Evolutionary conservation across 2,797 vertebrate genomes (phyloP), one percentile per base, ranked within the genome.

Genomic region (Hafferia zeledoni): DNA sequence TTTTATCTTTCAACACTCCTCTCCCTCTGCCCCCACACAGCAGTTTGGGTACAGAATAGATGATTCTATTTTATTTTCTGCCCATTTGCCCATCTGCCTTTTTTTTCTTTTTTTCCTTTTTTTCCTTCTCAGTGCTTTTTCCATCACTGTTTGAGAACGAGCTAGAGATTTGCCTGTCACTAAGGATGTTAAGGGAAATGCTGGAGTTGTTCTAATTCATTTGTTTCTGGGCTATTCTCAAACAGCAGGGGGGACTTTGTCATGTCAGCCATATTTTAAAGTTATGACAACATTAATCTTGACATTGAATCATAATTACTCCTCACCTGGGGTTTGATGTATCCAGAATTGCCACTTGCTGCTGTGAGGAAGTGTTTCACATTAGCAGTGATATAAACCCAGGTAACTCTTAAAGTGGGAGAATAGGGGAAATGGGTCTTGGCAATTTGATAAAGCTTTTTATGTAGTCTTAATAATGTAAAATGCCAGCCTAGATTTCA

Each of bases 281-380:
- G 33, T 84, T 89, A 94, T 95, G 93, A 87, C 44, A 94, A 76
- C 95, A 95, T 94, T 93, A 94, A 92, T 96, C 83, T 92, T 94
- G 56, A 95, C 86, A 82, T 76, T 95, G 82, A 96, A 93, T 95
- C 86, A 87, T 94, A 97, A 97, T 96, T 95, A 89, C 78, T 93
- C 76, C 64, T 92, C 69, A 97, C 76, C 83, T 97, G 90, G 87
- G 87, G 92, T 56, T 93, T 77, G 84, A 89, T 49, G 57, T 92
- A 76, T 89, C 74, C 46, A 84, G 83, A 97, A 95, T 91, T 74
- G 72, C 78, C 65, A 71, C 46, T 96, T 90, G 92, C 94, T 89
- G 87, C 91, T 94, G 91, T 75, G 96, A 96, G 86, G 55, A 83
- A 95, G 84, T 43, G 82, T 94, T 96, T 91, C 84, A 69, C 82